These are phyloP conservation scores for Colaptes auratus DNA, from an alignment of 2,113 vertebrate genomes.

Conservation along the genomic window DNA sequence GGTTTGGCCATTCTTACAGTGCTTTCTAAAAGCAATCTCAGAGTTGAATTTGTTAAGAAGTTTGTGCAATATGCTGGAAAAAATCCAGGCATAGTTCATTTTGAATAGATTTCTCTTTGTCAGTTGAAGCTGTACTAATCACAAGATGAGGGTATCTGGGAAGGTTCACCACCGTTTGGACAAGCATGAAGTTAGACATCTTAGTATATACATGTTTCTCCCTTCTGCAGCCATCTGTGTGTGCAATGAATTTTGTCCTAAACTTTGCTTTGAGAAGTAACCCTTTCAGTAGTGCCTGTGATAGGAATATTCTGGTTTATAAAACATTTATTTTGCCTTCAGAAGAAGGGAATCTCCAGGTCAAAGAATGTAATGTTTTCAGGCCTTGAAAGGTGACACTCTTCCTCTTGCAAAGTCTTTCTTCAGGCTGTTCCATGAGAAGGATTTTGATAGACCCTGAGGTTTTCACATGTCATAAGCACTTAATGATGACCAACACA, in stretches of 20 bases:
- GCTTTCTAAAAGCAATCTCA: background rate
- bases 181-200: background rate
- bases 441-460: background rate
- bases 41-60: background rate
- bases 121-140: background rate
- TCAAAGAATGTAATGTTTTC: background rate
- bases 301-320: background rate
- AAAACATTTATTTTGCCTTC: background rate
- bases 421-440: fast-evolving
- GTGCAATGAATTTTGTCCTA: background rate
- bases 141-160: background rate
- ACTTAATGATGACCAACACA: background rate
- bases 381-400: background rate
- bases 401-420: background rate
- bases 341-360: background rate
- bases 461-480: fast-evolving
- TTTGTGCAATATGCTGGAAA: background rate
- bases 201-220: background rate
- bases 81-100: background rate
- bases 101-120: background rate
- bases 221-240: background rate
- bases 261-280: background rate
- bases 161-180: background rate
- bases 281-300: background rate
- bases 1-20: background rate